phyloP scores from a whole-genome alignment of 2,888 invertebrate species.

The Argynnis bischoffii region DNA sequence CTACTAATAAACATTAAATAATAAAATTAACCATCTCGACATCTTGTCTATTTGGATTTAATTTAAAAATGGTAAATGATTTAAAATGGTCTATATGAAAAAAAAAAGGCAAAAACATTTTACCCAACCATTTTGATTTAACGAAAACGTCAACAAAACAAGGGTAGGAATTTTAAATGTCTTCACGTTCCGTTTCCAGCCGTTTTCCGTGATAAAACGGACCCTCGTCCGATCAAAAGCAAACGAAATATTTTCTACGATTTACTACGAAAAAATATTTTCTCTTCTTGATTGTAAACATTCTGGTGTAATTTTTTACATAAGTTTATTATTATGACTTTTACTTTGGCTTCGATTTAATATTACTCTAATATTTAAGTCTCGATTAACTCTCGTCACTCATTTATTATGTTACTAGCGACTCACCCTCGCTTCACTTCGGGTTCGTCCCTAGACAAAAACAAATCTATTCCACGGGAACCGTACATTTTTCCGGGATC shows the following conservation, averaged over 20 bases:
- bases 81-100: not conserved
- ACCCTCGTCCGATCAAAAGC: slow-evolving; percentile 49
- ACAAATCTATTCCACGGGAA: no score
- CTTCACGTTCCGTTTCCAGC: slow-evolving; percentile 50
- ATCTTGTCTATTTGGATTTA: no score
- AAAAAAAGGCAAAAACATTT: slow-evolving; percentile 12
- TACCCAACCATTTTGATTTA: slow-evolving; percentile 30
- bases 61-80: slow-evolving; percentile 5
- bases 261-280: slow-evolving; percentile 17
- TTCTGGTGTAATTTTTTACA: not conserved
- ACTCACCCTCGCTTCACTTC: no score
- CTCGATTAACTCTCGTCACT: not conserved
- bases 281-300: not conserved
- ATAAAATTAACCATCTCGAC: no score
- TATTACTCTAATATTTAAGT: no score
- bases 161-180: slow-evolving; percentile 59
- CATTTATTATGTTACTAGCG: slow-evolving; percentile 6
- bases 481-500: no score
- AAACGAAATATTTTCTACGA: slow-evolving; percentile 27
- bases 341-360: not conserved
- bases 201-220: slow-evolving; percentile 54
- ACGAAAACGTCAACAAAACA: slow-evolving; percentile 41
- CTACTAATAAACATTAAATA: no score
- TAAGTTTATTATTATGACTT: not conserved
- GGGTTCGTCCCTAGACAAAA: no score